Base-by-base conservation (phyloP, 2,113 vertebrate species). In the Sprattus sprattus region DNA sequence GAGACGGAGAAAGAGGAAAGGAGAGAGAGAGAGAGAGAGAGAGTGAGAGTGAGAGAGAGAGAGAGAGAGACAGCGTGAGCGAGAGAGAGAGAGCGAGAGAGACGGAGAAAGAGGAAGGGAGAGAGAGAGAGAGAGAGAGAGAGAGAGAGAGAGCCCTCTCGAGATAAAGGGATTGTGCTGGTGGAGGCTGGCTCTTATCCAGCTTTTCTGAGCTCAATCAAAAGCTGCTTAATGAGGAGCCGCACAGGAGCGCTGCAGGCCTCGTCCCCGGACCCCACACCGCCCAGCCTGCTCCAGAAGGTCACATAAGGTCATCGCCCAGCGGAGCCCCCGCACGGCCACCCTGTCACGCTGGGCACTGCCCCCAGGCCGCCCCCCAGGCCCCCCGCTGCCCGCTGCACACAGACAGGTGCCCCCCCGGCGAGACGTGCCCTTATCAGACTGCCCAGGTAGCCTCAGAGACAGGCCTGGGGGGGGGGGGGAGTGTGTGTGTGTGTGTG, bases 131-230 rank as follows among this genome's bases (percentile, higher is more conserved):
- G 60, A 64, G 60, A 8, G 60, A 64, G 60, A 64, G 60, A 7
- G n/a, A 75, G 67, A 16, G 86, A 85, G 52, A 32, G 82, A 85
- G 86, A 88, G 85, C 83, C 86, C 89, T 88, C 84, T 80, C 85
- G 84, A 90, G 91, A 91, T 93, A 93, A 94, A 91, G 82, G 89
- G 92, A 91, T 93, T 92, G 93, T 86, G 82, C 75, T 84, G 87
- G 83, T 89, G 84, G 67, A 88, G 83, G 81, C 67, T 88, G 87
- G 81, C 89, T 89, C 10, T 92, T 90, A 85, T 90, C 88, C 92
- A 91, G 91, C 85, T 91, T 94, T 92, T 87, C 92, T 90, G 88
- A 92, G 90, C 90, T 92, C 89, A 91, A 81, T 92, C 89, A 89
- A 89, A 93, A 93, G 89, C 89, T 91, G 89, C 90, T 92, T 93